A percentile compares a stretch with the other conserved stretches of the same genome.
phyloP scores from a whole-genome alignment of 2,113 vertebrate genomes.

The Notothenia coriiceps region DNA sequence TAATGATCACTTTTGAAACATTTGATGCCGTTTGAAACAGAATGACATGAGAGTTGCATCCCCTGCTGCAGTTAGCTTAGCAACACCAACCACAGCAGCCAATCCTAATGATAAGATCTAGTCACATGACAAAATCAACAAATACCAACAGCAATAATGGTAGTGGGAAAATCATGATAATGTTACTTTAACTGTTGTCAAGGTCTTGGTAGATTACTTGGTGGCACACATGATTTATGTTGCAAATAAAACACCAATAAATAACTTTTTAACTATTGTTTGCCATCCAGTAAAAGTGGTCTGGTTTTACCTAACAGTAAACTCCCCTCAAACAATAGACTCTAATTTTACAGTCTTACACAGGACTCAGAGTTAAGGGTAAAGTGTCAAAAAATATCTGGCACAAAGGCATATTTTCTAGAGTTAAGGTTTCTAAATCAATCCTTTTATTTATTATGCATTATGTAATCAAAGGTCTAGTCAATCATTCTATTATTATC shows the following conservation, averaged over 20 bases:
- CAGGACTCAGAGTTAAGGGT: neutral
- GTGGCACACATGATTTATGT: neutral
- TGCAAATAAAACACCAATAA: neutral
- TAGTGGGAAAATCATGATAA: neutral
- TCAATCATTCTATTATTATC: too few relatives aligned
- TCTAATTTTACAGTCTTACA: neutral
- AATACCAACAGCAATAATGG: neutral
- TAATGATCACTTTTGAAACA: constrained; percentile 3
- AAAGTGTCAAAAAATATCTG: neutral
- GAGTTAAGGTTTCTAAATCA: neutral
- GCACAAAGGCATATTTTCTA: neutral
- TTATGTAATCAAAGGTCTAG: neutral
- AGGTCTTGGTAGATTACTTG: neutral
- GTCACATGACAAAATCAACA: constrained; percentile 10
- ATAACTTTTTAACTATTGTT: neutral
- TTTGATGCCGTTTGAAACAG: constrained; percentile 32
- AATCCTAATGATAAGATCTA: neutral
- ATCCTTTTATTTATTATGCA: neutral
- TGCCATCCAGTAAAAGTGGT: neutral
- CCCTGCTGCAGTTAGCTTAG: neutral
- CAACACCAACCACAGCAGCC: constrained; percentile 1
- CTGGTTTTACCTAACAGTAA: neutral
- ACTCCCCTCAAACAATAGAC: too few relatives aligned
- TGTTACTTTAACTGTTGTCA: neutral
- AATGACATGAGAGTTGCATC: constrained; percentile 9